These are phyloP conservation scores for Ectemnius lituratus DNA, from an alignment of 2,888 invertebrate genomes.

Conservation along the genomic window DNA sequence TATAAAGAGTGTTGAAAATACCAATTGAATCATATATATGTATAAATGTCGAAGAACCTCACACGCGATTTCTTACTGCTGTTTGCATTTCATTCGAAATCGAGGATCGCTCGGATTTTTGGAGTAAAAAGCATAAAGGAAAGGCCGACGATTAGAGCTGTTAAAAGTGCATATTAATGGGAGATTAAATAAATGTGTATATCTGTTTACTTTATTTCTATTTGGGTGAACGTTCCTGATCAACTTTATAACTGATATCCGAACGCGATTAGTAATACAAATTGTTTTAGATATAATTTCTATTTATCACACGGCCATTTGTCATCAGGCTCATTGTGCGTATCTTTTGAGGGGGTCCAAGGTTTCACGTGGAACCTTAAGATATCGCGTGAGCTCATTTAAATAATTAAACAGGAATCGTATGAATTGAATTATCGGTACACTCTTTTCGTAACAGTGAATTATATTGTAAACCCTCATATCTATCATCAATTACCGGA, in stretches of 20 bases:
- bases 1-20: conserved; percentile 10
- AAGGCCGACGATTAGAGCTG: conserved; percentile 20
- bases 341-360: conserved; percentile 24
- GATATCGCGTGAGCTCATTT: conserved; percentile 23
- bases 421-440: conserved; percentile 30
- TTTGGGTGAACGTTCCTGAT: conserved; percentile 50
- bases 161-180: conserved; percentile 31
- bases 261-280: conserved; percentile 27
- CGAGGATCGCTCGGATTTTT: conserved; percentile 25
- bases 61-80: conserved; percentile 32
- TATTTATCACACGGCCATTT: conserved; percentile 43
- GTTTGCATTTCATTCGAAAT: conserved; percentile 51
- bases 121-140: conserved; percentile 11
- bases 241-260: conserved; percentile 44
- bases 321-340: conserved; percentile 33
- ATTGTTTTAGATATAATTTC: conserved; percentile 43
- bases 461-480: conserved; percentile 40
- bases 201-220: conserved; percentile 42
- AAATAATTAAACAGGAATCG: conserved; percentile 31
- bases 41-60: conserved; percentile 26
- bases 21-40: conserved; percentile 18
- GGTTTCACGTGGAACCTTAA: conserved; percentile 26
- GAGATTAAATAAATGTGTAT: conserved; percentile 26
- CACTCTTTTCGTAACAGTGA: conserved; percentile 30
- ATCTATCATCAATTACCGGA: conserved; percentile 25